Evolutionary conservation across 2,113 vertebrate genomes (phyloP), one percentile per base, ranked within the genome.

Genomic region (Chaetodon auriga): DNA sequence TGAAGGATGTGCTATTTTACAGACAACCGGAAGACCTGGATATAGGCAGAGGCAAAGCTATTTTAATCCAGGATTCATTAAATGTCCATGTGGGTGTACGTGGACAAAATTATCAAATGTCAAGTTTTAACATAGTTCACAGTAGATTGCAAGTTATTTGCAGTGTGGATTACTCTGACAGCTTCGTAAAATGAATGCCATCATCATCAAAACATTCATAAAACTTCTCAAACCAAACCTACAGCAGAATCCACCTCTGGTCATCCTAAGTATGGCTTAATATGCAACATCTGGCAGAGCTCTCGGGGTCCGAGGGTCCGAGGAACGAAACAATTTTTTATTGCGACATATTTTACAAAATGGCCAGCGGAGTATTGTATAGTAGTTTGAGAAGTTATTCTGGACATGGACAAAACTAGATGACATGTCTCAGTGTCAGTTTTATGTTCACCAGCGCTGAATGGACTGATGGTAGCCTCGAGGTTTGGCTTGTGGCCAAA

Each of bases 1-100:
- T 80, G 51, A 81, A 51, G 68, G 58, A 48, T 21, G 35, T n/a
- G 55, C 64, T 70, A 78, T 68, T 81, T 75, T 90, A 85, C 80
- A 80, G 73, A 69, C 54, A 23, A 46, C 18, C 2, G 16, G 68
- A 25, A 68, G 16, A 60, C 13, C 36, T 23, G 38, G 38, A 15
- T 55, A 45, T 43, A 41, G 71, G 66, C 35, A 68, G 65, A 68
- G 57, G 25, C 13, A 68, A 65, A 7, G 25, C 57, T 75, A 53
- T 87, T 79, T 82, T 35, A 62, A 73, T 15, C 55, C 14, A 48
- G 23, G 35, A 21, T 19, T 36, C 6, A 30, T 66, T 75, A 55
- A 41, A 57, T 15, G 12, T 68, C 61, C 13, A 43, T 25, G 30
- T 46, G 16, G 14, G 2, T 38, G 12, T 16, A 16, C 12, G 10